Base-by-base conservation (phyloP, 2,797 vertebrate species). In the Peromyscus eremicus region DNA sequence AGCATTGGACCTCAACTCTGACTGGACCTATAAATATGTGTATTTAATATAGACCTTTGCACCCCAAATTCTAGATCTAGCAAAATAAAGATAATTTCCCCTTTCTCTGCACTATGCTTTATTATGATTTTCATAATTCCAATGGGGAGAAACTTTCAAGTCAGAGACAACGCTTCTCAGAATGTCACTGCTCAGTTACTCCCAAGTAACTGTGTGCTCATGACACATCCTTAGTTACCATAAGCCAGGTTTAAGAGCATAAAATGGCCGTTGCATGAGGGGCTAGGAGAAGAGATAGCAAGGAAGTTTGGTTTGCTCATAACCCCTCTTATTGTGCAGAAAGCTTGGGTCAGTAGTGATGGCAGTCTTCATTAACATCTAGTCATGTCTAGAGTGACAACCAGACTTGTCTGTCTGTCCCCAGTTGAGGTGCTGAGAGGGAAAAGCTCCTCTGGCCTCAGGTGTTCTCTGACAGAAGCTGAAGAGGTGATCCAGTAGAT, bases 1-100 rank as follows among this genome's bases (percentile, higher is more conserved):
- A 81, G 52, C 79, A 88, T n/a, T 83, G 29, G 1, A 21, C 96
- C 87, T 95, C 92, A 70, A 6, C 66, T 89, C 85, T 85, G 46
- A 43, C 25, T 43, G 9, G 34, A 91, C 52, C 71, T 94, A 60
- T 46, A 60, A 71, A 83, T 94, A 19, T 60, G 27, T 60, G 6
- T 66, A 29, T 66, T 80, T 2, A 57, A 87, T n/a, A 62, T 11
- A 88, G 37, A 88, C 23, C 17, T 43, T 76, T 55, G 14, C 32
- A 52, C 27, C 60, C 40, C 34, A 92, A 70, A 40, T 77, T 84
- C 7, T 92, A 60, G 25, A 77, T 46, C 73, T 91, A 43, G 16
- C 52, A 86, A 76, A 91, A 76, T 25, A 83, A 34, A 57, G 32
- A 85, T 4, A 62, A 76, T 37, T 70, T 68, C 34, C 62, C 21